Percentiles rank a stretch among this genome's conserved stretches.
Evolutionary conservation across 2,888 invertebrate species (phyloP).

Genomic region (Homarus gammarus): DNA sequence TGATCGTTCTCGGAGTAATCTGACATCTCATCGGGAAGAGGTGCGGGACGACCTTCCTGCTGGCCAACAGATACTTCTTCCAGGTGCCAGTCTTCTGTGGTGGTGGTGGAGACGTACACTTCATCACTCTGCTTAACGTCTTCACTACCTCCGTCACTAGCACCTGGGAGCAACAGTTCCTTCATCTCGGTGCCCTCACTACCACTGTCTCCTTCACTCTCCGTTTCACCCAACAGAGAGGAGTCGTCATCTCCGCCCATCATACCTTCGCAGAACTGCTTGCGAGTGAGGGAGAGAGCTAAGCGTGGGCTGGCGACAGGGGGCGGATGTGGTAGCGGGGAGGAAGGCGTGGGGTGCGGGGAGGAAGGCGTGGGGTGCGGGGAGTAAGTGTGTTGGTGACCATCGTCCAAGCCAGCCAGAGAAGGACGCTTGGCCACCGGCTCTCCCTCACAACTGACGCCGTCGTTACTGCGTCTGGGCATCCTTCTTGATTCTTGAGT

Average conservation of each 20-base stretch:
- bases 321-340: too few species aligned
- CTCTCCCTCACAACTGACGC: slow-evolving; percentile 34
- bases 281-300: slow-evolving; percentile 24
- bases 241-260: slow-evolving; percentile 15
- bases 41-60: background rate
- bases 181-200: background rate
- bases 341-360: background rate
- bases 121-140: background rate
- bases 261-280: slow-evolving; percentile 47
- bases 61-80: background rate
- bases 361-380: background rate
- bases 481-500: background rate
- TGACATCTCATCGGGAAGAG: too few species aligned
- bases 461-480: slow-evolving; percentile 37
- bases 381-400: background rate
- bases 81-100: background rate
- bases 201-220: background rate
- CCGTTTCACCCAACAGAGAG: background rate
- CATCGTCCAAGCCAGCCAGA: background rate
- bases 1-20: too few species aligned
- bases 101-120: too few species aligned
- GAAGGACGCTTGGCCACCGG: slow-evolving; percentile 34
- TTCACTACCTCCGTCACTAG: background rate
- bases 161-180: background rate
- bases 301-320: slow-evolving; percentile 21